Evolutionary conservation across 2,113 vertebrate genomes (phyloP).

Genomic region (Sus scrofa): T2T-Sscrofa CM000819.6:64224001-64224500

Average conservation of each 20-base stretch:
- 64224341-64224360: background rate
- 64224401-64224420: background rate
- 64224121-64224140: background rate
- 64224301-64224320: slow-evolving; percentile 34
- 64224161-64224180: slow-evolving; percentile 16
- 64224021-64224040: slow-evolving; percentile 3
- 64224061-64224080: background rate
- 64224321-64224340: slow-evolving; percentile 41
- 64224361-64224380: slow-evolving; percentile 18
- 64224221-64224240: slow-evolving; percentile 38
- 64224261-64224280: slow-evolving; percentile 43
- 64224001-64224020: background rate
- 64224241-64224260: background rate
- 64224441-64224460: slow-evolving; percentile 58
- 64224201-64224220: background rate
- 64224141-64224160: slow-evolving; percentile 49
- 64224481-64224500: background rate
- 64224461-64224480: slow-evolving; percentile 1
- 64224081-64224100: slow-evolving; percentile 36
- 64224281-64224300: background rate
- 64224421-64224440: slow-evolving; percentile 59
- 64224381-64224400: slow-evolving; percentile 37
- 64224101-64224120: background rate
- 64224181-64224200: background rate
- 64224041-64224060: background rate